Conservation (phyloP, 2,888 invertebrate species). For the Apodemia mormo region DNA sequence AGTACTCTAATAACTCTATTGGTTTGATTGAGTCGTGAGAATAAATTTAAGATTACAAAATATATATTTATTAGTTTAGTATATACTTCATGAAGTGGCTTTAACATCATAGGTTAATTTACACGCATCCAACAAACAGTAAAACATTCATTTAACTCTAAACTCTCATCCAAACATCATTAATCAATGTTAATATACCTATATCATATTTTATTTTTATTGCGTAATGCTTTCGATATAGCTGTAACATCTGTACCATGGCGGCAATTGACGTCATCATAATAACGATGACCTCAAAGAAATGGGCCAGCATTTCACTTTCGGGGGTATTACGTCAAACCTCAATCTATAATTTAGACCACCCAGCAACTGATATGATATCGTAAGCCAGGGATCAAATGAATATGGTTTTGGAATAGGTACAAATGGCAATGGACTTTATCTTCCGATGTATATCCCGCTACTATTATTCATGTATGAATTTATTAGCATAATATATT, state of each 20-base stretch:
- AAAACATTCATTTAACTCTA: constrained; percentile 34
- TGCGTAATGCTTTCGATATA: constrained; percentile 53
- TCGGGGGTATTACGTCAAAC: constrained; percentile 60
- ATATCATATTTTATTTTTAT: constrained; percentile 54
- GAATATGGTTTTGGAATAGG: background rate
- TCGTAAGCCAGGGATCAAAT: constrained; percentile 13
- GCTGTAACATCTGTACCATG: constrained; percentile 43
- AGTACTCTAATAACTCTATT: too few relatives aligned
- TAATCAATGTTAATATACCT: constrained; percentile 29
- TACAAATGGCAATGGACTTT: constrained; percentile 1
- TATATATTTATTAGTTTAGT: too few relatives aligned
- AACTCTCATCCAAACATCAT: constrained; percentile 28
- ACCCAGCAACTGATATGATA: constrained; percentile 18
- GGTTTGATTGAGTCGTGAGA: too few relatives aligned
- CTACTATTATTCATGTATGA: too few relatives aligned
- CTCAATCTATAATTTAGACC: constrained; percentile 42
- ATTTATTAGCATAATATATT: too few relatives aligned
- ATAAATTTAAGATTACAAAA: too few relatives aligned
- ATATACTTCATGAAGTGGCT: too few relatives aligned
- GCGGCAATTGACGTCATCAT: constrained; percentile 65
- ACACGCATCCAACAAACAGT: constrained; percentile 15
- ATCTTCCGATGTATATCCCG: too few relatives aligned
- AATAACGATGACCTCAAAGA: constrained; percentile 52
- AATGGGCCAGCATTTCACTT: constrained; percentile 70
- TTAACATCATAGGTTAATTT: too few relatives aligned